Percentiles rank a stretch among this genome's conserved stretches.
These are phyloP conservation scores for Periophthalmodon schlosseri DNA, from an alignment of 2,113 vertebrate species.

Conservation along the genomic window DNA sequence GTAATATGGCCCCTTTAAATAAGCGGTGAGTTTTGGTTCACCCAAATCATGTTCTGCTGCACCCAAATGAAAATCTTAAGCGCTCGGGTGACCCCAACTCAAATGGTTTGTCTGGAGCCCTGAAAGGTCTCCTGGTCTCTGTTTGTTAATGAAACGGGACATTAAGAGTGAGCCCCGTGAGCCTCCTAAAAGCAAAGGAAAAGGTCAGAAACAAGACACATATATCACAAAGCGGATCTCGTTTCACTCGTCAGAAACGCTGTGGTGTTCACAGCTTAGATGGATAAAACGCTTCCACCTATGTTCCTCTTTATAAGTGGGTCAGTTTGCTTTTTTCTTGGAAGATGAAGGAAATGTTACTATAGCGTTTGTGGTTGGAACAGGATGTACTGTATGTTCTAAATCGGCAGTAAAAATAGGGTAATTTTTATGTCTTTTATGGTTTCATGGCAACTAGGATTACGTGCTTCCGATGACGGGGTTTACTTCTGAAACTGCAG, in stretches of 20 bases:
- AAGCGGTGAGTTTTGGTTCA: too few species aligned
- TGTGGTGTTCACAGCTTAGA: background rate
- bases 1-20: too few species aligned
- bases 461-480: background rate
- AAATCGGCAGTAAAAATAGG: background rate
- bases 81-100: too few species aligned
- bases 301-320: background rate
- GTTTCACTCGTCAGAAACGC: background rate
- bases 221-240: slow-evolving; percentile 10
- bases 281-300: background rate
- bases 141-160: slow-evolving; percentile 37
- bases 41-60: too few species aligned
- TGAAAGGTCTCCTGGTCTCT: slow-evolving; percentile 31
- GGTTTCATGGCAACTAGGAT: background rate
- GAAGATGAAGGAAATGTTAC: background rate
- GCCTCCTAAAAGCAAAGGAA: slow-evolving; percentile 21
- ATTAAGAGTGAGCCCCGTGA: slow-evolving; percentile 21
- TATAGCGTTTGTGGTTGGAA: background rate
- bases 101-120: too few species aligned
- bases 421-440: background rate
- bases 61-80: too few species aligned
- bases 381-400: background rate
- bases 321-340: slow-evolving; percentile 2
- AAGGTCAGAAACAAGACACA: slow-evolving; percentile 12
- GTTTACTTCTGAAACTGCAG: background rate